A percentile compares a stretch with the other conserved stretches of the same genome.
Conservation (phyloP, 2,888 invertebrate genomes). For the Ochropleura leucogaster region DNA sequence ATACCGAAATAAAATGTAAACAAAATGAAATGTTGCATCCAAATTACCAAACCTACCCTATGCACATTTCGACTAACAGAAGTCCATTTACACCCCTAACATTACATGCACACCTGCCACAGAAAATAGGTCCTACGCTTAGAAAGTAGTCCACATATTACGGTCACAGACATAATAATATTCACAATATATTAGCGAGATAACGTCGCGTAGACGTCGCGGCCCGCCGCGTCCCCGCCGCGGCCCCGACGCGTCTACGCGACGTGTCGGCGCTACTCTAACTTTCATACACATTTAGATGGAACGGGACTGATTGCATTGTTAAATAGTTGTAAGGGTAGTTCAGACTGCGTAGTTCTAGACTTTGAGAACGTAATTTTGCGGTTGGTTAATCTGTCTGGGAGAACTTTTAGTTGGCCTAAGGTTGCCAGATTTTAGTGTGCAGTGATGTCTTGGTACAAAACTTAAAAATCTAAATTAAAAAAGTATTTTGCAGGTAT, state of each 20-base stretch:
- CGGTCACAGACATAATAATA: conserved; percentile 67
- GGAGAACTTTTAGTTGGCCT: conserved; percentile 36
- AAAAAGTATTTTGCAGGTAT: too few species aligned
- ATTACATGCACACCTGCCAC: conserved; percentile 5
- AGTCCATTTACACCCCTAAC: background rate
- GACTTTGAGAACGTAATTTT: conserved; percentile 45
- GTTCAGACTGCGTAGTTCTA: conserved; percentile 33
- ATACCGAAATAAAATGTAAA: background rate
- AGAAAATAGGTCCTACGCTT: conserved; percentile 63
- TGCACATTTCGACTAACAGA: background rate
- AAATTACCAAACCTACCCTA: background rate
- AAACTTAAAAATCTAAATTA: background rate
- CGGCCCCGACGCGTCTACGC: conserved; percentile 31
- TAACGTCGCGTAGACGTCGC: conserved; percentile 65
- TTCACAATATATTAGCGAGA: conserved; percentile 74
- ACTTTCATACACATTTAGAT: conserved; percentile 71
- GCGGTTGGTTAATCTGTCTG: conserved; percentile 34
- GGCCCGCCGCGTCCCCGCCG: conserved; percentile 26
- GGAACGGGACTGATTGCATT: conserved; percentile 61
- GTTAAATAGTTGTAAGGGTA: conserved; percentile 50
- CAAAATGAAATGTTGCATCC: background rate
- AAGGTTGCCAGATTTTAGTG: conserved; percentile 1
- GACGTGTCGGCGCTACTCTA: conserved; percentile 46
- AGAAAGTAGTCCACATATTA: conserved; percentile 65
- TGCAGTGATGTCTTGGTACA: background rate